These are phyloP conservation scores for Brachionus plicatilis DNA, from an alignment of 1,140 invertebrate genomes.

Conservation along the genomic window DNA sequence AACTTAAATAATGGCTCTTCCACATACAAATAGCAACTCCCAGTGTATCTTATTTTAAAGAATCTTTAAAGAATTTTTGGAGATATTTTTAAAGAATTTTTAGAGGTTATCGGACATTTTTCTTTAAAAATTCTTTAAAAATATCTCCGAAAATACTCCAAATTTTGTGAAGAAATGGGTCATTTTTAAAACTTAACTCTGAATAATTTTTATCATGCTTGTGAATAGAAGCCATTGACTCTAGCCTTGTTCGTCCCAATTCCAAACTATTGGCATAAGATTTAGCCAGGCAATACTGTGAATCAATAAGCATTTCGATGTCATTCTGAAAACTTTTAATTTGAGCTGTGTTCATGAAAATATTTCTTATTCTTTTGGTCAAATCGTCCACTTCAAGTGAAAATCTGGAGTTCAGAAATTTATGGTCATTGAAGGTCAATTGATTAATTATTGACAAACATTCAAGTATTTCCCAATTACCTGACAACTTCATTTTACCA, in stretches of 20 bases:
- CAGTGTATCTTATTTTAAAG: slow-evolving; percentile 17
- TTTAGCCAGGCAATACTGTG: slow-evolving; percentile 85
- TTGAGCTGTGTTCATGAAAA: slow-evolving; percentile 83
- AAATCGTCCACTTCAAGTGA: slow-evolving; percentile 82
- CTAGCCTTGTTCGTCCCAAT: slow-evolving; percentile 82
- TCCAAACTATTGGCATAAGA: slow-evolving; percentile 89
- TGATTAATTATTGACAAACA: slow-evolving; percentile 83
- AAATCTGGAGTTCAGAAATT: slow-evolving; percentile 56
- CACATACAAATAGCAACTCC: slow-evolving; percentile 33
- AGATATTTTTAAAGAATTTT: slow-evolving; percentile 74
- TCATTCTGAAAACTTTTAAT: slow-evolving; percentile 81
- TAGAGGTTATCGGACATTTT: slow-evolving; percentile 64
- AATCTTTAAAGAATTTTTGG: slow-evolving; percentile 69
- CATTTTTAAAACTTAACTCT: slow-evolving; percentile 59
- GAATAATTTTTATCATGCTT: slow-evolving; percentile 71
- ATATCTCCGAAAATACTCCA: too few species aligned
- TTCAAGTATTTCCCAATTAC: slow-evolving; percentile 82
- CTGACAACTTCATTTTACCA: slow-evolving; percentile 75
- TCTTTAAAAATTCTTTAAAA: too few species aligned
- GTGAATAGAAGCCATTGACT: slow-evolving; percentile 78
- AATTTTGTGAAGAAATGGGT: too few species aligned
- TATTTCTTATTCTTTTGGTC: slow-evolving; percentile 80
- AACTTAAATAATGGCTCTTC: slow-evolving; percentile 39
- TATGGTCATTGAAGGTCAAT: slow-evolving; percentile 73
- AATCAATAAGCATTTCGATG: slow-evolving; percentile 80